phyloP scores from a whole-genome alignment of 2,888 invertebrate species.

The Drosophila atripex region DNA sequence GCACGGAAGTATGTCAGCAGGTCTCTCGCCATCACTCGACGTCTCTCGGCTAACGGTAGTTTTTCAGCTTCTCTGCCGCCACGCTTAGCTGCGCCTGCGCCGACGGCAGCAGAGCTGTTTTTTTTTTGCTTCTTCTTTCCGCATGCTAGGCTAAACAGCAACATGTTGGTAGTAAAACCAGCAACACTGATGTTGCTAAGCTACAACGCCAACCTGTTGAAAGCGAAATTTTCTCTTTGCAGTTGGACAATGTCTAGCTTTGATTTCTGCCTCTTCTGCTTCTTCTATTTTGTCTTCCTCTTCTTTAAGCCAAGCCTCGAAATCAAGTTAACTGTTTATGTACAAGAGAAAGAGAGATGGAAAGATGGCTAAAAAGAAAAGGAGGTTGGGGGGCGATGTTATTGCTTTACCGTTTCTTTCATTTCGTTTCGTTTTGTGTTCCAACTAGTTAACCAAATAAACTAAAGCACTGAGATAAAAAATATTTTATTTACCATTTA shows the following conservation, averaged over 20 bases:
- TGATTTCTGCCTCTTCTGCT: constrained; percentile 49
- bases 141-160: constrained; percentile 46
- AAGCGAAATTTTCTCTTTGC: constrained; percentile 81
- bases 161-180: background rate
- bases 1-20: constrained; percentile 85
- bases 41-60: constrained; percentile 83
- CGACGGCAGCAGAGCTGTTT: constrained; percentile 18
- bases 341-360: constrained; percentile 47
- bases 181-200: constrained; percentile 60
- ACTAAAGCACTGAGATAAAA: constrained; percentile 18
- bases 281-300: constrained; percentile 20
- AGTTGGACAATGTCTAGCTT: constrained; percentile 58
- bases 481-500: background rate
- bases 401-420: constrained; percentile 72
- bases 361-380: constrained; percentile 14
- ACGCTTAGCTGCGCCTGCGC: constrained; percentile 76
- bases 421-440: constrained; percentile 41
- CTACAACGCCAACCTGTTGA: constrained; percentile 81
- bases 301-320: constrained; percentile 68
- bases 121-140: constrained; percentile 51
- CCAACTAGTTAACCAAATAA: constrained; percentile 56
- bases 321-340: constrained; percentile 74
- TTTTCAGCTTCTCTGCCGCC: constrained; percentile 64
- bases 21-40: constrained; percentile 69
- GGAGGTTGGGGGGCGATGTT: constrained; percentile 3